A percentile compares a stretch with the other conserved stretches of the same genome.
phyloP scores from a whole-genome alignment of 2,888 invertebrate species.

The Hyposoter didymator region DNA sequence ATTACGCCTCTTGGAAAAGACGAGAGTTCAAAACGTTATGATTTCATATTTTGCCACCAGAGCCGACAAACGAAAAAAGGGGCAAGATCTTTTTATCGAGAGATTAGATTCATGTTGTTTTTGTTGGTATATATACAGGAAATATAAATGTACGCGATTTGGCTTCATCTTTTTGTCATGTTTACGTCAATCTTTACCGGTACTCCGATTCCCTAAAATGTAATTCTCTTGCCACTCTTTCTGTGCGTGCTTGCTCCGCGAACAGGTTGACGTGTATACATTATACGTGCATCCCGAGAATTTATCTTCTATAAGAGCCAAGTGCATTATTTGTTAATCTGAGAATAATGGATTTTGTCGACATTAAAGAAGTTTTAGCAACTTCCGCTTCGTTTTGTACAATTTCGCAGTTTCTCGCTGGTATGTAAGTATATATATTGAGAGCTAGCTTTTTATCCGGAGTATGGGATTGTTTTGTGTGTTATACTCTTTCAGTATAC shows the following conservation, averaged over 20 bases:
- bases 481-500: neutral
- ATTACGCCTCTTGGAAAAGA: too few species aligned
- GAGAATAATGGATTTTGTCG: slow-evolving; percentile 80
- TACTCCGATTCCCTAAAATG: slow-evolving; percentile 12
- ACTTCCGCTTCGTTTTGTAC: slow-evolving; percentile 90
- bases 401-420: slow-evolving; percentile 93
- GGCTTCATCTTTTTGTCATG: slow-evolving; percentile 4
- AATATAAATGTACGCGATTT: neutral
- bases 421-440: slow-evolving; percentile 89
- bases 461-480: neutral
- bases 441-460: slow-evolving; percentile 18
- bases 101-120: slow-evolving; percentile 2
- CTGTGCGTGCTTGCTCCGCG: neutral
- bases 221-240: neutral
- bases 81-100: neutral
- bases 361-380: slow-evolving; percentile 85
- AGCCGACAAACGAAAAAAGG: neutral
- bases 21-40: too few species aligned
- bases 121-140: neutral
- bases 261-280: neutral
- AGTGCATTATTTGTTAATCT: neutral
- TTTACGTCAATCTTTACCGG: slow-evolving; percentile 6
- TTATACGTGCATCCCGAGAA: neutral
- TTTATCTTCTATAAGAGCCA: neutral
- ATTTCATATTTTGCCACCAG: slow-evolving; percentile 4